phyloP scores from a whole-genome alignment of 1,140 invertebrate genomes.

The Yoshiicerus persimilis region DNA sequence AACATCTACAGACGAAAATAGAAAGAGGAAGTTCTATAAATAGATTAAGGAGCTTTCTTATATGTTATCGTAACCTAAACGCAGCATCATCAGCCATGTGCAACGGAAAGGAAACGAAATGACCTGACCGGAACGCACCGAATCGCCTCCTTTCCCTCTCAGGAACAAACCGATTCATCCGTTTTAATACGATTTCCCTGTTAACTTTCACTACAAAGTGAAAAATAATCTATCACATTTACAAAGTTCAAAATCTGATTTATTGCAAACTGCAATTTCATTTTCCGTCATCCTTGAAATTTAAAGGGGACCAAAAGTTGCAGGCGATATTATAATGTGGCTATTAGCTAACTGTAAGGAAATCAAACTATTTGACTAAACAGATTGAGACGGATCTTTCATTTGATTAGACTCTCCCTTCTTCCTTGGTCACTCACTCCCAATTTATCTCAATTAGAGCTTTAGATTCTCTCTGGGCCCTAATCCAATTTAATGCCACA shows the following conservation, averaged over 20 bases:
- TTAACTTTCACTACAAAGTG: background rate
- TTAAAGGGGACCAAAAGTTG: no score
- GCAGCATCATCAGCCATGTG: background rate
- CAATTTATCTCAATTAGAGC: conserved; percentile 38
- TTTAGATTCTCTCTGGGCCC: background rate
- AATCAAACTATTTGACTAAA: background rate
- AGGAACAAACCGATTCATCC: background rate
- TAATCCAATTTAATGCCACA: conserved; percentile 37
- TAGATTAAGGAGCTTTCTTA: background rate
- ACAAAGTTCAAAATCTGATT: background rate
- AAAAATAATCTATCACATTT: background rate
- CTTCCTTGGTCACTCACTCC: conserved; percentile 8
- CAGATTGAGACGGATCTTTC: background rate
- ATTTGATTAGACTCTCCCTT: background rate
- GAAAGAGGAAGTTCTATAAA: background rate
- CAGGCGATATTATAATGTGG: background rate
- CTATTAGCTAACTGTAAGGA: no score
- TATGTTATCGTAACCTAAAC: background rate
- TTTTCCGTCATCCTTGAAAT: no score
- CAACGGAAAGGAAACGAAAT: conserved; percentile 20
- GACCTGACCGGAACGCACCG: conserved; percentile 11
- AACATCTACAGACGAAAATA: background rate
- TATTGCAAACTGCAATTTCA: background rate
- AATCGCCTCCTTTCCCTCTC: conserved; percentile 9
- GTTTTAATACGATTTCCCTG: background rate